Evolutionary conservation across 2,888 invertebrate genomes (phyloP), one percentile per base, ranked within the genome.

Genomic region (Lycaena phlaeas): DNA sequence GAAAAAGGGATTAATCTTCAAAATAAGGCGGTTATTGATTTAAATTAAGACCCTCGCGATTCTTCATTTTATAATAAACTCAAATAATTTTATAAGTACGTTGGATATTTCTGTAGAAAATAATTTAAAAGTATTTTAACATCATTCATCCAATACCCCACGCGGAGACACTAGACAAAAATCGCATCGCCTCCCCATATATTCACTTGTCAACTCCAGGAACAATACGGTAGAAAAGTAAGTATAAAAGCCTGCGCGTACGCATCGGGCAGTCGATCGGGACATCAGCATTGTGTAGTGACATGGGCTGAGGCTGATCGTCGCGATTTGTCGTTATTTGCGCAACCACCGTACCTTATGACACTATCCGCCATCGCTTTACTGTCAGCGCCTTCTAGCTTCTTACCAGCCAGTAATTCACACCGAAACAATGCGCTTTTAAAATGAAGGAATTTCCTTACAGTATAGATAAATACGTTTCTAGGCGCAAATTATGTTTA

Each of bases 351-450:
- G 54, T 59, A 57, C 12, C 65, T 76, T 76, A 79, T 78, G 81
- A 81, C 71, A 68, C 79, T 82, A 82, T 82, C 82, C 71, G 43
- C 64, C 70, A 81, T 79, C 79, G 64, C 61, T 50, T 59, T 57
- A 59, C 58, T 65, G 63, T 57, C 68, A 65, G 66, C 68, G 64
- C 67, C 68, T 68, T 59, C 59, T 62, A 51, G 50, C 51, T 50
- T 64, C 62, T 59, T 59, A 58, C 61, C 54, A 57, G 59, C 60
- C 62, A 68, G 68, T 68, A 72, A 76, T 78, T 78, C 75, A 74
- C 76, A 69, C 77, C 70, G 67, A 63, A 76, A 81, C 81, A 79
- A 81, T 78, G 73, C 79, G 69, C 72, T 54, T 72, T 77, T 67
- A 75, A 77, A 68, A 72, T 71, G 68, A 69, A 68, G 68, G 12